phyloP scores from a whole-genome alignment of 2,888 invertebrate genomes.

The Fragum fragum region DNA sequence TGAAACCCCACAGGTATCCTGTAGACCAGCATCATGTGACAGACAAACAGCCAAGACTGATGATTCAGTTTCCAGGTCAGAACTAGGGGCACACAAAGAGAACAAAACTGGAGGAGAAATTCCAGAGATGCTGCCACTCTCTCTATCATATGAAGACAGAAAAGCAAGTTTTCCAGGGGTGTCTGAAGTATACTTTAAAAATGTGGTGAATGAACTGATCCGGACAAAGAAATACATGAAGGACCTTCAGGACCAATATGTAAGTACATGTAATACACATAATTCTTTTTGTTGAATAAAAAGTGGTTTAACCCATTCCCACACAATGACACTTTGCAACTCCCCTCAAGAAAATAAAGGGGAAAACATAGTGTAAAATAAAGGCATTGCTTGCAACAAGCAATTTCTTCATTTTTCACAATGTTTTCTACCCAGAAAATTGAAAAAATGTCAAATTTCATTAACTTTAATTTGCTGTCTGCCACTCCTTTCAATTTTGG shows the following conservation, averaged over 20 bases:
- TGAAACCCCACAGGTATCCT: background rate
- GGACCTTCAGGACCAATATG: constrained; percentile 42
- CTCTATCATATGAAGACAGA: background rate
- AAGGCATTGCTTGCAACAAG: too few relatives aligned
- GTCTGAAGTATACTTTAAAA: constrained; percentile 61
- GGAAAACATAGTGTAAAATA: too few relatives aligned
- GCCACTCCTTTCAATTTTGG: too few relatives aligned
- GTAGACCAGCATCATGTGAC: background rate
- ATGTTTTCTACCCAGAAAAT: too few relatives aligned
- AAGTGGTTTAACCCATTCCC: too few relatives aligned
- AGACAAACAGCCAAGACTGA: background rate
- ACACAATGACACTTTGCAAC: too few relatives aligned
- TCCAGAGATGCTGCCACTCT: background rate
- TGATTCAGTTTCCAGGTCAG: background rate
- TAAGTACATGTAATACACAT: too few relatives aligned
- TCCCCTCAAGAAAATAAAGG: too few relatives aligned
- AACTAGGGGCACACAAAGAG: background rate
- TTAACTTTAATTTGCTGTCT: too few relatives aligned
- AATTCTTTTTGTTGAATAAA: too few relatives aligned
- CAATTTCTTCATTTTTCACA: too few relatives aligned
- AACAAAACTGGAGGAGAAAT: background rate
- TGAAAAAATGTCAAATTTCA: too few relatives aligned
- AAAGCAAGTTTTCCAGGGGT: constrained; percentile 33
- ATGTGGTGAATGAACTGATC: constrained; percentile 63
- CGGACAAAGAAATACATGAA: constrained; percentile 62